Percentiles rank a stretch among this genome's conserved stretches.
Conservation (phyloP, 2,888 invertebrate species). For the Hypsopygia costalis region DNA sequence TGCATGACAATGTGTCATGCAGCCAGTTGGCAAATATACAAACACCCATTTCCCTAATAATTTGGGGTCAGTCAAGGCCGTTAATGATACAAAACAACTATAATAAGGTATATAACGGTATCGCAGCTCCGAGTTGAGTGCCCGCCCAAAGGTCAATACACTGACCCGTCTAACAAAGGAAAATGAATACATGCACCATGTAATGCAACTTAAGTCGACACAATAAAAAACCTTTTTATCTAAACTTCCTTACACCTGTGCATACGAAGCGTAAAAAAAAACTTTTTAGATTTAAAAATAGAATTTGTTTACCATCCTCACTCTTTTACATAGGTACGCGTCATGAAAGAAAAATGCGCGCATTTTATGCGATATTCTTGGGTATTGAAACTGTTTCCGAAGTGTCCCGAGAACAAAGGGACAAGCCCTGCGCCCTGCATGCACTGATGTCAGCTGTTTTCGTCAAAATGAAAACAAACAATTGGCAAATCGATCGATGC, state of each 20-base stretch:
- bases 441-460: constrained; percentile 82
- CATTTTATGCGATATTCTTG: neutral
- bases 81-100: constrained; percentile 17
- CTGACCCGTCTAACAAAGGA: constrained; percentile 41
- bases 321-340: neutral
- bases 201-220: neutral
- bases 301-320: constrained; percentile 29
- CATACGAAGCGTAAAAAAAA: constrained; percentile 15
- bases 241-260: constrained; percentile 1
- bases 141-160: constrained; percentile 50
- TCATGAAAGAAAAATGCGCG: neutral
- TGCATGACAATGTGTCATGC: constrained; percentile 1
- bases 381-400: neutral
- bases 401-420: constrained; percentile 54
- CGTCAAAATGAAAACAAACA: constrained; percentile 73
- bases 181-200: constrained; percentile 10
- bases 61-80: constrained; percentile 24
- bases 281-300: constrained; percentile 35
- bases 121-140: constrained; percentile 33
- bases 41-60: constrained; percentile 12
- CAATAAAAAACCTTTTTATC: constrained; percentile 7
- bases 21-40: constrained; percentile 9
- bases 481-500: constrained; percentile 42
- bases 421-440: constrained; percentile 16
- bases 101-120: constrained; percentile 41